Evolutionary conservation across 2,113 vertebrate genomes (phyloP).

Genomic region (Trachemys scripta): DNA sequence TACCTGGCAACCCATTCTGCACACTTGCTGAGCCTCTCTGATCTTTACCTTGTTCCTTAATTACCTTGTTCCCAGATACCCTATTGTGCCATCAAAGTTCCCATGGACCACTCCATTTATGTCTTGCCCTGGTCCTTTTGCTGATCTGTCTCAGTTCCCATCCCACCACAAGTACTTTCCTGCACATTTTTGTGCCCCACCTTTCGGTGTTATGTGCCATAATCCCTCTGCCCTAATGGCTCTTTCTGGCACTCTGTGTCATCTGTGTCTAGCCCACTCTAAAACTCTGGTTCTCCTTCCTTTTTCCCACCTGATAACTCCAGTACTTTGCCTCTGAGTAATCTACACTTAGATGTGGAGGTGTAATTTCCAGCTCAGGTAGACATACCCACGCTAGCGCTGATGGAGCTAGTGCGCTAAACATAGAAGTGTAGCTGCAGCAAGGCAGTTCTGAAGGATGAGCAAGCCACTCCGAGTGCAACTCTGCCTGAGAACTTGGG

Average conservation of each 20-base stretch:
- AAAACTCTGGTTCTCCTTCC: neutral
- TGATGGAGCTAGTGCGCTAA: neutral
- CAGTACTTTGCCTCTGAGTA: neutral
- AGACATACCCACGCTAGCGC: neutral
- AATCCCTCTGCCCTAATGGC: neutral
- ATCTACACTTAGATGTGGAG: neutral
- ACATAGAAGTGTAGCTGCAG: neutral
- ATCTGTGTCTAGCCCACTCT: neutral
- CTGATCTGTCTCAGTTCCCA: no score
- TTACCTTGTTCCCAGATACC: neutral
- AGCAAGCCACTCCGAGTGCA: neutral
- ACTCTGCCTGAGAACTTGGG: neutral
- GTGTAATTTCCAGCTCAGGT: neutral
- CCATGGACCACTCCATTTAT: neutral
- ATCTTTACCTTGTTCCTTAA: neutral
- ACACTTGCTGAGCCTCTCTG: neutral
- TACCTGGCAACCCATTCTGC: neutral
- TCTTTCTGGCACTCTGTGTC: no score
- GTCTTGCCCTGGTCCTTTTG: no score
- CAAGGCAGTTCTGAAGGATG: neutral
- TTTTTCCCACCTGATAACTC: neutral
- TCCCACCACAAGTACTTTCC: no score
- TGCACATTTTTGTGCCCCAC: no score
- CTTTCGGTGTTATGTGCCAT: neutral
- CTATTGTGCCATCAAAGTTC: neutral